A percentile compares a stretch with the other conserved stretches of the same genome.
Evolutionary conservation across 2,888 invertebrate species (phyloP).

Genomic region (Lycaena phlaeas): DNA sequence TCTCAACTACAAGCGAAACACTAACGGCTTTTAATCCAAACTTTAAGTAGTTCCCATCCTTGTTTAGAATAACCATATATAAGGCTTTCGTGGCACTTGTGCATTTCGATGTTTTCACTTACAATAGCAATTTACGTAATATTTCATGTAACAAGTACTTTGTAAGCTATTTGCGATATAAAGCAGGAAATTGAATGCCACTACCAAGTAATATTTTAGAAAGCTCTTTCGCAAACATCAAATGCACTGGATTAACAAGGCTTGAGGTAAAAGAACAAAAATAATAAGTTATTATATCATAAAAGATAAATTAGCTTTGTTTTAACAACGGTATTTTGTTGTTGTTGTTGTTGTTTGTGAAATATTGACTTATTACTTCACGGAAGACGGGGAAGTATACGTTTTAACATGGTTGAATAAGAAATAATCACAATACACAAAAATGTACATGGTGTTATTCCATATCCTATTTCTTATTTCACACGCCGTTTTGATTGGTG

Average conservation of each 20-base stretch:
- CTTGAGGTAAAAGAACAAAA: neutral
- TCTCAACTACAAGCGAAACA: neutral
- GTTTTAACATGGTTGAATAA: too few relatives aligned
- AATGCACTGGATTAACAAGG: neutral
- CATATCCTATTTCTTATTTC: too few relatives aligned
- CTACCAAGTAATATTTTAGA: neutral
- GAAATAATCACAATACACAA: too few relatives aligned
- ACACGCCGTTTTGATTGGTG: too few relatives aligned
- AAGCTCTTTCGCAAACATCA: neutral
- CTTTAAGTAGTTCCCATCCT: conserved; percentile 4
- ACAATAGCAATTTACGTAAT: neutral
- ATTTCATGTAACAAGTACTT: neutral
- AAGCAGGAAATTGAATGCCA: neutral
- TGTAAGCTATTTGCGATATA: neutral
- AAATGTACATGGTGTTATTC: too few relatives aligned
- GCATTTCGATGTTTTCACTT: neutral
- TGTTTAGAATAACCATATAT: neutral
- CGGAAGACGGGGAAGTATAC: too few relatives aligned
- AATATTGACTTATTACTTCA: too few relatives aligned
- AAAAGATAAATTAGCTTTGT: too few relatives aligned
- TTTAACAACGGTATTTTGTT: too few relatives aligned
- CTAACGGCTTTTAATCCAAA: conserved; percentile 4
- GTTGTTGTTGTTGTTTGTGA: too few relatives aligned
- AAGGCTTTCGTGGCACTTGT: neutral
- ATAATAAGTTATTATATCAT: neutral